Conservation (phyloP, 2,888 invertebrate species). For the Orthonychiurus folsomi region DNA sequence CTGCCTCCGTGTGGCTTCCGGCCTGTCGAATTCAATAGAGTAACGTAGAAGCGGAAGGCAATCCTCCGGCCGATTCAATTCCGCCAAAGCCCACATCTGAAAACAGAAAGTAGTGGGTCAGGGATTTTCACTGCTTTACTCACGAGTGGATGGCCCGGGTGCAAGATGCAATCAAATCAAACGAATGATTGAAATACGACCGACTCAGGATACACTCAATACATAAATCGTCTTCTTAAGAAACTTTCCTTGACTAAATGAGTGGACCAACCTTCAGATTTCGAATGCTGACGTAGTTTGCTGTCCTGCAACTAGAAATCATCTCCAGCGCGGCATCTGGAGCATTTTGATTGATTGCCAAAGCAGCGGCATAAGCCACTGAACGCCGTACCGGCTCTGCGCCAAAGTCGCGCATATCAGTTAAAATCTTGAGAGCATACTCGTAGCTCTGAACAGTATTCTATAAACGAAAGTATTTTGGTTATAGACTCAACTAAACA, state of each 20-base stretch:
- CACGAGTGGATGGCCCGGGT: too few species aligned
- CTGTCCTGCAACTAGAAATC: constrained; percentile 49
- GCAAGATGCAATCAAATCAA: too few species aligned
- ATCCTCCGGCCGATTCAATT: constrained; percentile 57
- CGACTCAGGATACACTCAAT: too few species aligned
- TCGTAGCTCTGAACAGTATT: constrained; percentile 60
- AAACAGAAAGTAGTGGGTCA: too few species aligned
- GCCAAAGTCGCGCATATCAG: constrained; percentile 51
- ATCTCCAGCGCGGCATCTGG: constrained; percentile 62
- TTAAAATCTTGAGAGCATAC: constrained; percentile 56
- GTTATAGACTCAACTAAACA: too few species aligned
- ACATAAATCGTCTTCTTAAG: neutral
- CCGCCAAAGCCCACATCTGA: constrained; percentile 53
- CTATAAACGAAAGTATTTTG: constrained; percentile 46
- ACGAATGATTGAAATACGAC: too few species aligned
- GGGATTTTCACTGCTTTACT: too few species aligned
- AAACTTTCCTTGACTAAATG: constrained; percentile 7
- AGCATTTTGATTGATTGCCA: constrained; percentile 60
- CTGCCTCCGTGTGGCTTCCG: constrained; percentile 48
- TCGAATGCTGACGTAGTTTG: constrained; percentile 58
- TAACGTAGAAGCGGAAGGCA: constrained; percentile 53
- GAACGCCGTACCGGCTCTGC: constrained; percentile 55
- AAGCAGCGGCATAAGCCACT: constrained; percentile 54
- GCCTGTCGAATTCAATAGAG: constrained; percentile 52
- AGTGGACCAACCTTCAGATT: constrained; percentile 57